phyloP scores from a whole-genome alignment of 2,888 invertebrate genomes.

The Caenorhabditis macrosperma region DNA sequence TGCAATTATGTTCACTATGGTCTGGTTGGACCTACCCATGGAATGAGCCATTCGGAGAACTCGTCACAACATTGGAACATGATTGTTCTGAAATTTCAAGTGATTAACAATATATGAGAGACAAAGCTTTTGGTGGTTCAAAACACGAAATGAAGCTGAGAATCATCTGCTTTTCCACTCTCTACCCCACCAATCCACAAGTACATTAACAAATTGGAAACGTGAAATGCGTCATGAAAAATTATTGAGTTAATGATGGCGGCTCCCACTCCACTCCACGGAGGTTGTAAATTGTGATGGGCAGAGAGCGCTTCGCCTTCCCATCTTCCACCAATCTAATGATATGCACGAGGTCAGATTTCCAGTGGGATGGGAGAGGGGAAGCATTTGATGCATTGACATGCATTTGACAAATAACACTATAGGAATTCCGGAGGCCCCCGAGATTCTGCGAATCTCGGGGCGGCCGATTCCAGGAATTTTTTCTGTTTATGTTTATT shows the following conservation, averaged over 20 bases:
- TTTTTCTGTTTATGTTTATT: neutral
- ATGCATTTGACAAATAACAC: slow-evolving; percentile 14
- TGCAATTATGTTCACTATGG: no score
- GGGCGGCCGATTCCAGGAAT: neutral
- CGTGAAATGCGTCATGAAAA: slow-evolving; percentile 36
- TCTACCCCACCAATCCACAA: slow-evolving; percentile 13
- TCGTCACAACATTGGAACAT: slow-evolving; percentile 4
- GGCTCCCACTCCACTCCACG: slow-evolving; percentile 1
- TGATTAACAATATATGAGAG: neutral
- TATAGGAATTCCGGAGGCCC: neutral
- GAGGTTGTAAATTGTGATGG: slow-evolving; percentile 32
- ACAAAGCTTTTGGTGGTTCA: no score
- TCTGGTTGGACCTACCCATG: slow-evolving; percentile 36
- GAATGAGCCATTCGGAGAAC: slow-evolving; percentile 21
- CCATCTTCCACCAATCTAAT: slow-evolving; percentile 38
- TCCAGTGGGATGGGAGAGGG: slow-evolving; percentile 25
- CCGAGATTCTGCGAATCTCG: neutral
- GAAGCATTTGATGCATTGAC: neutral
- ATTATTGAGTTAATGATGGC: slow-evolving; percentile 47
- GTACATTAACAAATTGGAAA: slow-evolving; percentile 46
- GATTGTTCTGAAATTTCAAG: slow-evolving; percentile 3
- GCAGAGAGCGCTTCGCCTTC: neutral
- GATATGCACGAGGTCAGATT: slow-evolving; percentile 58
- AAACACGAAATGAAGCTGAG: neutral
- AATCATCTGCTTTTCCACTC: neutral